Evolutionary conservation across 2,113 vertebrate genomes (phyloP).

Genomic region (Gopherus flavomarginatus): DNA sequence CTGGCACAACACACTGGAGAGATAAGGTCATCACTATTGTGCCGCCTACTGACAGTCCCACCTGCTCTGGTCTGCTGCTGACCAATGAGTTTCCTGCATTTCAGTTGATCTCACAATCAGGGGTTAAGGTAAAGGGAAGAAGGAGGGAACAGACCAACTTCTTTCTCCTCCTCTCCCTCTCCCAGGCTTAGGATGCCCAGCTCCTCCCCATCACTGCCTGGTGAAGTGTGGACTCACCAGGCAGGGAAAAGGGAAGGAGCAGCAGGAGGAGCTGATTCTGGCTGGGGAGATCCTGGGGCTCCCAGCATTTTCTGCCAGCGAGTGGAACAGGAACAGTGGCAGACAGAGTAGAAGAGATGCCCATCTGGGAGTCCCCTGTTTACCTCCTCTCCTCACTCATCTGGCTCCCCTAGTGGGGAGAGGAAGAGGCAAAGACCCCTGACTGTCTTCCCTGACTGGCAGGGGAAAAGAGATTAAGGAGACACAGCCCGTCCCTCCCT

Average conservation of each 20-base stretch:
- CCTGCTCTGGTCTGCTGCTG: background rate
- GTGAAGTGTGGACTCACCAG: background rate
- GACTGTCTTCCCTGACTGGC: background rate
- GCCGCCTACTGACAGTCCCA: background rate
- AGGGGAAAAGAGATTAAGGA: background rate
- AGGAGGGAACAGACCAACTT: background rate
- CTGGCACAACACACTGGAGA: background rate
- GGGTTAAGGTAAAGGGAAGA: background rate
- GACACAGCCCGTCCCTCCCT: background rate
- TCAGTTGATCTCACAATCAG: background rate
- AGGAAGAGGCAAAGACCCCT: background rate
- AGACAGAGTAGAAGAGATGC: background rate
- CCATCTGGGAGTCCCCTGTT: background rate
- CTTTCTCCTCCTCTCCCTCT: background rate
- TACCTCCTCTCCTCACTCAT: background rate
- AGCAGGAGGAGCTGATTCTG: background rate
- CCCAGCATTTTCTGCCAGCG: background rate
- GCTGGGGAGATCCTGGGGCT: background rate
- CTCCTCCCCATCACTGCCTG: no score
- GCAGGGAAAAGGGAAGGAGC: background rate
- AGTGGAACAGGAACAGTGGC: background rate
- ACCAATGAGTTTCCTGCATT: background rate
- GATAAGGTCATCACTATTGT: background rate
- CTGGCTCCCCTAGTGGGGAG: background rate
- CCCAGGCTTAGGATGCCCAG: no score